phyloP scores from a whole-genome alignment of 2,113 vertebrate genomes.

The Scomber colias region DNA sequence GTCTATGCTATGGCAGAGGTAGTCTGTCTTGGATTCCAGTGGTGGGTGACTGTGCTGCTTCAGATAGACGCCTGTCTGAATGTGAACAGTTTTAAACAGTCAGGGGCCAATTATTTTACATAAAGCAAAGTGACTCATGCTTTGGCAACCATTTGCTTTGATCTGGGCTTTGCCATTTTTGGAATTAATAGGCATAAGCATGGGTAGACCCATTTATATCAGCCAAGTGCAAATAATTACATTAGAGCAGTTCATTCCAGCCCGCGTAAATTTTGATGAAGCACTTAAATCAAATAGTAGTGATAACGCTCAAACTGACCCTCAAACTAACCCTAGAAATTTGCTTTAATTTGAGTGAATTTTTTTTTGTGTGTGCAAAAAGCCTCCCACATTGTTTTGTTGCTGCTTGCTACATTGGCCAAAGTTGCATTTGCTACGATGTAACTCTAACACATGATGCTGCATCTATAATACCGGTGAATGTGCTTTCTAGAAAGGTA shows the following conservation, averaged over 20 bases:
- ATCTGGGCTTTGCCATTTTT: constrained; percentile 44
- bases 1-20: not conserved
- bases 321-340: constrained; percentile 26
- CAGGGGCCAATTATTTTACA: constrained; percentile 59
- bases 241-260: constrained; percentile 35
- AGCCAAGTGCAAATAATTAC: constrained; percentile 54
- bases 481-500: constrained; percentile 35
- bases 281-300: constrained; percentile 42
- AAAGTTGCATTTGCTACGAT: constrained; percentile 24
- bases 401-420: constrained; percentile 14
- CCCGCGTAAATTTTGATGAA: constrained; percentile 54
- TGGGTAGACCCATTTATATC: constrained; percentile 40
- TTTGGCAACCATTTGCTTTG: constrained; percentile 48
- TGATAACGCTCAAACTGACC: constrained; percentile 17
- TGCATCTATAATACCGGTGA: constrained; percentile 57
- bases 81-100: constrained; percentile 39
- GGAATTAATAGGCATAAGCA: constrained; percentile 36
- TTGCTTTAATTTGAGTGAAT: constrained; percentile 13
- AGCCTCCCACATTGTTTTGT: constrained; percentile 5
- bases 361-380: constrained; percentile 34
- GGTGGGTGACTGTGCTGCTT: constrained; percentile 1
- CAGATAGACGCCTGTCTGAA: constrained; percentile 25
- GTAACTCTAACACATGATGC: constrained; percentile 33
- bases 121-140: constrained; percentile 48
- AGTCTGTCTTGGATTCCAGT: constrained; percentile 7